Percentiles rank a stretch among this genome's conserved stretches.
These are phyloP conservation scores for Hystrix cristata DNA, from an alignment of 2,113 vertebrate species.

Conservation along the genomic window DNA sequence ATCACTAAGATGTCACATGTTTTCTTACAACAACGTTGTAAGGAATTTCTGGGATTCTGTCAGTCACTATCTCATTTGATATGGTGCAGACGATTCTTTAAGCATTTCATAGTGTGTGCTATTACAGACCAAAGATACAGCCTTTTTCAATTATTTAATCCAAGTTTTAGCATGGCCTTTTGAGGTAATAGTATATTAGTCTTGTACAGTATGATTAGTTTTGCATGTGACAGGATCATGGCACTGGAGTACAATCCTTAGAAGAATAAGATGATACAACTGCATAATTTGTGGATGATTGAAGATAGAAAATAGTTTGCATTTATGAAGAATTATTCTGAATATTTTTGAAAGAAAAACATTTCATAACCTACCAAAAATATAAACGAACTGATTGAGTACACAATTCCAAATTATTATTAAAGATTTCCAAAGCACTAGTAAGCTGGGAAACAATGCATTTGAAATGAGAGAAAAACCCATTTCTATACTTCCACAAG, in stretches of 20 bases:
- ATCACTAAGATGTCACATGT: not conserved
- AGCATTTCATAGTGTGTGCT: not conserved
- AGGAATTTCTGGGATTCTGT: not conserved
- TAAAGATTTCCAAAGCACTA: not conserved
- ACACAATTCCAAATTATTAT: not conserved
- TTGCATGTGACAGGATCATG: slow-evolving; percentile 31
- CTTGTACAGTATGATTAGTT: slow-evolving; percentile 26
- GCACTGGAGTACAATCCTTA: not conserved
- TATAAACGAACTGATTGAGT: not conserved
- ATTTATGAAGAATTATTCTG: not conserved
- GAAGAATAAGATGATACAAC: not conserved
- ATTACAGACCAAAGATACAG: not conserved
- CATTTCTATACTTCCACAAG: not conserved
- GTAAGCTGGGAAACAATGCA: not conserved
- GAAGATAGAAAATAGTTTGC: not conserved
- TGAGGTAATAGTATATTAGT: not conserved
- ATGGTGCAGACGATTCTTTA: not conserved
- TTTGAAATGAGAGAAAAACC: not conserved
- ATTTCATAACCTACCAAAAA: not conserved
- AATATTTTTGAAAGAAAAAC: slow-evolving; percentile 47
- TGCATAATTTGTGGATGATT: slow-evolving; percentile 11
- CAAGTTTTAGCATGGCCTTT: not conserved
- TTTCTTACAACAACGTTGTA: not conserved
- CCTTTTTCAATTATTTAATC: not conserved
- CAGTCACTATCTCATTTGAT: not conserved